Evolutionary conservation across 2,113 vertebrate genomes (phyloP).

Genomic region (Crotalus viridis): DNA sequence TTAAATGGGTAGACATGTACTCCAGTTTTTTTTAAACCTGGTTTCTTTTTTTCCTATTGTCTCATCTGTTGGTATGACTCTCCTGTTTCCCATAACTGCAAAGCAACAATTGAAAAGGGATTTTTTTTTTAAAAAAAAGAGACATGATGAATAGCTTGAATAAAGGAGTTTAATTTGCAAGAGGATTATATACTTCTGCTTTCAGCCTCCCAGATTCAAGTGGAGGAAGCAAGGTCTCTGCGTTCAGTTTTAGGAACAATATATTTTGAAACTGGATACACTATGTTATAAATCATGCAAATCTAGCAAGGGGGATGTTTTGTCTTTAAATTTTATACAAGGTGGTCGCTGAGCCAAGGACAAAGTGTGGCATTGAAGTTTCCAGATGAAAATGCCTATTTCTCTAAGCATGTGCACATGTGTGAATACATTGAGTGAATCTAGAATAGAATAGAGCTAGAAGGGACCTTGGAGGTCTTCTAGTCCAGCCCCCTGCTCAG

Average conservation of each 20-base stretch:
- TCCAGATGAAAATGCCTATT: not conserved
- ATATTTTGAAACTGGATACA: not conserved
- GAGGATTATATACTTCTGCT: conserved; percentile 48
- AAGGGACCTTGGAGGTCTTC: too few species aligned
- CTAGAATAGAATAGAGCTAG: too few species aligned
- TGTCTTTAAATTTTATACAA: not conserved
- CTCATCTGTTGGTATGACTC: conserved; percentile 37
- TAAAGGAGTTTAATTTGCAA: conserved; percentile 51
- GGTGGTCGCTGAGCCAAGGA: not conserved
- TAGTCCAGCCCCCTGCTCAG: too few species aligned
- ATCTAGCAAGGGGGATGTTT: not conserved
- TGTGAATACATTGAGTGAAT: not conserved
- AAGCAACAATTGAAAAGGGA: not conserved
- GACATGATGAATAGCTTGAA: conserved; percentile 50
- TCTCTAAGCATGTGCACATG: not conserved
- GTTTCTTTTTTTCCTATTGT: not conserved
- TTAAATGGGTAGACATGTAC: not conserved
- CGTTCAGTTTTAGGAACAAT: rapidly evolving
- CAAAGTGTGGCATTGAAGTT: not conserved
- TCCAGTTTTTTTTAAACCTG: not conserved
- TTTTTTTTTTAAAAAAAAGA: conserved; percentile 21
- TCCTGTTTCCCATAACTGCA: too few species aligned
- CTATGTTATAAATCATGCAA: not conserved
- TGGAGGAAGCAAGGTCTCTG: not conserved
- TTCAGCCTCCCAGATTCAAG: conserved; percentile 36